Evolutionary conservation across 2,797 vertebrate species (phyloP).

Genomic region (Lepus townsendii): DNA sequence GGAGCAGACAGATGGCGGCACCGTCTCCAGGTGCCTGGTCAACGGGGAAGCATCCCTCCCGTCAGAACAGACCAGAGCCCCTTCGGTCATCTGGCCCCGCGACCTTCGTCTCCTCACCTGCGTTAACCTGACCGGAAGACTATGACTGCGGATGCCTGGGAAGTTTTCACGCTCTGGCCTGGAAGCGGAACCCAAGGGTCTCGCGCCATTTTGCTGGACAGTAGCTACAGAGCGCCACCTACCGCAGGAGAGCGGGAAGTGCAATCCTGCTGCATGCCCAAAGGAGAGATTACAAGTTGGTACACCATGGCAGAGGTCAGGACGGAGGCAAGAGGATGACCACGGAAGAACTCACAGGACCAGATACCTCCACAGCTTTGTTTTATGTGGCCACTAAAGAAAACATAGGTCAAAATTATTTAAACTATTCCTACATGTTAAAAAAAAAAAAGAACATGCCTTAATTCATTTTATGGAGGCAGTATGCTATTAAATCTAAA

Average conservation of each 20-base stretch:
- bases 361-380: background rate
- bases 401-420: background rate
- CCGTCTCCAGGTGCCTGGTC: no score
- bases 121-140: background rate
- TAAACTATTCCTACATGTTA: background rate
- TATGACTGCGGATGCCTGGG: background rate
- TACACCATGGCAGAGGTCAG: background rate
- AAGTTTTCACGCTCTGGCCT: background rate
- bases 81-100: background rate
- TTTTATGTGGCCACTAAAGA: background rate
- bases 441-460: background rate
- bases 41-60: background rate
- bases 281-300: background rate
- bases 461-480: background rate
- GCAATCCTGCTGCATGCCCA: background rate
- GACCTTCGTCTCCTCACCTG: background rate
- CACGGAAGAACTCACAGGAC: background rate
- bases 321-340: background rate
- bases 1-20: background rate
- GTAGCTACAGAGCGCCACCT: background rate
- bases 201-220: background rate
- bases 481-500: slow-evolving; percentile 38
- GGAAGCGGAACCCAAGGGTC: background rate
- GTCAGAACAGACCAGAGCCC: background rate
- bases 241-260: background rate